Evolutionary conservation across 1,140 invertebrate genomes (phyloP).

Genomic region (Pissodes strobi): DNA sequence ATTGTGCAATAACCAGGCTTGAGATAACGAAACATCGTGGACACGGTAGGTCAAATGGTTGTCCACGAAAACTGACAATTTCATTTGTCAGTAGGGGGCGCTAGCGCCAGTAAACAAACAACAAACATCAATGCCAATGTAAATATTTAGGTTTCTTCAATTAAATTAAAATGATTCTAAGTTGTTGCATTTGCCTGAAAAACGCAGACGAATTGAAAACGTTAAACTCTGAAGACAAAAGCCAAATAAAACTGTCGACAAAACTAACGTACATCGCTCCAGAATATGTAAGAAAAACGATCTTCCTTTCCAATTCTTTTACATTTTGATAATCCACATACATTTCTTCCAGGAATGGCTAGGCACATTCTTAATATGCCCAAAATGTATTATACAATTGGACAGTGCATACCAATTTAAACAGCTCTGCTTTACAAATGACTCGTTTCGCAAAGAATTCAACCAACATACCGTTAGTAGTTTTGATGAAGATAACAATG

Average conservation of each 20-base stretch:
- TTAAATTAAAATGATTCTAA: neutral
- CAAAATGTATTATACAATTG: conserved; percentile 19
- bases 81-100: too few relatives aligned
- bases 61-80: too few relatives aligned
- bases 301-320: neutral
- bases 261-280: conserved; percentile 24
- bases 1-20: too few relatives aligned
- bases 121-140: too few relatives aligned
- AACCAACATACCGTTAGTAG: neutral
- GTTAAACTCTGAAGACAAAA: conserved; percentile 4
- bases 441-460: neutral
- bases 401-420: conserved; percentile 19
- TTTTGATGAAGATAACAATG: neutral
- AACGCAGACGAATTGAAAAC: neutral
- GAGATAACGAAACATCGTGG: too few relatives aligned
- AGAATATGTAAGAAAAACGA: conserved; percentile 27
- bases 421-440: conserved; percentile 10
- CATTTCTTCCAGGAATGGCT: conserved; percentile 21
- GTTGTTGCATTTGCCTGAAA: conserved; percentile 8
- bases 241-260: conserved; percentile 7
- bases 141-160: too few relatives aligned
- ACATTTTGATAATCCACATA: neutral
- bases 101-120: too few relatives aligned
- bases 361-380: conserved; percentile 24
- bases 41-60: too few relatives aligned